phyloP scores from a whole-genome alignment of 2,113 vertebrate species.

The Oreotrochilus melanogaster region DNA sequence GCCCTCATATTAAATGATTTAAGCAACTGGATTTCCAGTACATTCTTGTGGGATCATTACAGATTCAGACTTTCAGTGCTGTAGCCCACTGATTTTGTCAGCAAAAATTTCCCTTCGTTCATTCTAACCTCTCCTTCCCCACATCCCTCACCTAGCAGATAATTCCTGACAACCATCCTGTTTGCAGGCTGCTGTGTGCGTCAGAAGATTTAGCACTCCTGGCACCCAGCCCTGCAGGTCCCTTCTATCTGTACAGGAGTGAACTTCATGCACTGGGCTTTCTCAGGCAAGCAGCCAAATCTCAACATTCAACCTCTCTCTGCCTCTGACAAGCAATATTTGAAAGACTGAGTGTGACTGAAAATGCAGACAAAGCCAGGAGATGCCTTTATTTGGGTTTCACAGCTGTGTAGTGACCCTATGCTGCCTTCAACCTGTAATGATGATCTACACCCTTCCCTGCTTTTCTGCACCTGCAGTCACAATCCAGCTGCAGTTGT shows the following conservation, averaged over 20 bases:
- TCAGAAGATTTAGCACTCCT: conserved; percentile 30
- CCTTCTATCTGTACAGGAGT: background rate
- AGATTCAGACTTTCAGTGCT: background rate
- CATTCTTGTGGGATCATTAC: background rate
- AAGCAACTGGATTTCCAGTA: background rate
- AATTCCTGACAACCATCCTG: background rate
- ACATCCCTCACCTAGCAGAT: background rate
- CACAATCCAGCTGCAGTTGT: background rate
- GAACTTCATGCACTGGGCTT: background rate
- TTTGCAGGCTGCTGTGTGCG: background rate
- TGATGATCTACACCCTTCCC: background rate
- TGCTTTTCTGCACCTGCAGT: background rate
- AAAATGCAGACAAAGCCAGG: conserved; percentile 12
- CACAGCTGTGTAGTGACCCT: background rate
- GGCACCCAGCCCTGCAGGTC: background rate
- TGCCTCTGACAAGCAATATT: background rate
- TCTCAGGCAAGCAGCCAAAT: conserved; percentile 58
- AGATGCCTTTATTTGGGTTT: conserved; percentile 42
- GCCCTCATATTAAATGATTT: background rate
- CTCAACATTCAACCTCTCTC: background rate
- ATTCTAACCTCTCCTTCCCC: background rate
- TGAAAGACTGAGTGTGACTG: conserved; percentile 9
- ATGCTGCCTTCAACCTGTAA: background rate
- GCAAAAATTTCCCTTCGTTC: background rate
- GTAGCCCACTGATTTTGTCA: background rate